These are phyloP conservation scores for Ascaphus truei DNA, from an alignment of 2,113 vertebrate species.

Conservation along the genomic window DNA sequence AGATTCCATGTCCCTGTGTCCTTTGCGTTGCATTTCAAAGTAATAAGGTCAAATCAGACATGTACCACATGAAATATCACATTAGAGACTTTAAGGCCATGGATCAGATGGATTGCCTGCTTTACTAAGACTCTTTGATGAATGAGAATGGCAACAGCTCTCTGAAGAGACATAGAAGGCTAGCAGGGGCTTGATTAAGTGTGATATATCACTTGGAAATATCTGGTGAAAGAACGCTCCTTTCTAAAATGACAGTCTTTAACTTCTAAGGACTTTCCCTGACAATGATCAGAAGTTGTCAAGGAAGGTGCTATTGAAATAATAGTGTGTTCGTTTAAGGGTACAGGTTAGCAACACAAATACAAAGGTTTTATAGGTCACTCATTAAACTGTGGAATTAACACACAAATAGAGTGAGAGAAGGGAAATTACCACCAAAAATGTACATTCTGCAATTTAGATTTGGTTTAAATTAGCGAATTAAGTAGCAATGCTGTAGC, in stretches of 20 bases:
- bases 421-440: no score
- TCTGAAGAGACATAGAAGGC: conserved; percentile 43
- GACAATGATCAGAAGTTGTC: not conserved
- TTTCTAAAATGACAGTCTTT: not conserved
- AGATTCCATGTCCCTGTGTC: conserved; percentile 39
- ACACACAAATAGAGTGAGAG: no score
- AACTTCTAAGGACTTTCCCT: not conserved
- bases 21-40: conserved; percentile 46
- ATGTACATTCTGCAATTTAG: no score
- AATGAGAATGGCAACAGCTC: conserved; percentile 44
- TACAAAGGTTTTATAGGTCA: no score
- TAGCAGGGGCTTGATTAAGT: conserved; percentile 45
- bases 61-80: conserved; percentile 42
- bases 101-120: conserved; percentile 44
- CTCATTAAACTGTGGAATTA: no score
- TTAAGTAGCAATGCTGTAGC: no score
- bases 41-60: conserved; percentile 36
- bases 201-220: conserved; percentile 40
- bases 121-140: conserved; percentile 40
- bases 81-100: conserved; percentile 31
- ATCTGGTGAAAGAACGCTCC: conserved; percentile 23
- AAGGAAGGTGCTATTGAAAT: not conserved
- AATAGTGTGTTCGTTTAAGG: no score
- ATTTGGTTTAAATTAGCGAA: no score
- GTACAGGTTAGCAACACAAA: no score